Evolutionary conservation across 2,888 invertebrate species (phyloP).

Genomic region (Drosophila anceps): DNA sequence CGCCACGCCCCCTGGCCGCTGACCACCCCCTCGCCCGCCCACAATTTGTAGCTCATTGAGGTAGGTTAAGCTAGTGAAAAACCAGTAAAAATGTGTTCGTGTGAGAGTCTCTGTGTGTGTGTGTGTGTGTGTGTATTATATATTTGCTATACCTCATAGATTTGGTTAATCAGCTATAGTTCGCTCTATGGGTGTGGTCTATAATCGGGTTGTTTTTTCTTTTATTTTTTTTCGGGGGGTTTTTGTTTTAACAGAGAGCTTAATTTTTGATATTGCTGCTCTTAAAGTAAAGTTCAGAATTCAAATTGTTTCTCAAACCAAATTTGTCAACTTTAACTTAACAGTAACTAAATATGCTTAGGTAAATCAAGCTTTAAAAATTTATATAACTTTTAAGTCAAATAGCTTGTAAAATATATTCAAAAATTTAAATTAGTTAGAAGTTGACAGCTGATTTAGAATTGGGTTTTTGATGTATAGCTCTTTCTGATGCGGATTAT

Average conservation of each 20-base stretch:
- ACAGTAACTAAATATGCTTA: too few species aligned
- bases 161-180: conserved; percentile 46
- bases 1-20: conserved; percentile 16
- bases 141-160: conserved; percentile 26
- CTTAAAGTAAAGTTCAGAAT: neutral
- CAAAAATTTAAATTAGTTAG: too few species aligned
- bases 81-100: conserved; percentile 2
- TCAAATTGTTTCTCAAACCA: neutral
- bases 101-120: conserved; percentile 17
- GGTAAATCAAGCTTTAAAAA: too few species aligned
- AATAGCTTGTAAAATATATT: too few species aligned
- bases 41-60: conserved; percentile 58
- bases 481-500: too few species aligned
- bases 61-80: conserved; percentile 68
- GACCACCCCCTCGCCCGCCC: neutral
- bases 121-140: conserved; percentile 8
- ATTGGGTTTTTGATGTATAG: too few species aligned
- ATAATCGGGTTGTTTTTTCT: conserved; percentile 19
- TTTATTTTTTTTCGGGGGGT: neutral
- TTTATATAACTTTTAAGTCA: too few species aligned
- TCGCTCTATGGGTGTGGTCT: conserved; percentile 35
- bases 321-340: neutral
- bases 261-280: neutral
- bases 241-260: conserved; percentile 9
- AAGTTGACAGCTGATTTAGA: too few species aligned